These are phyloP conservation scores for Chaenodraco wilsoni DNA, from an alignment of 2,797 vertebrate species.

Conservation along the genomic window DNA sequence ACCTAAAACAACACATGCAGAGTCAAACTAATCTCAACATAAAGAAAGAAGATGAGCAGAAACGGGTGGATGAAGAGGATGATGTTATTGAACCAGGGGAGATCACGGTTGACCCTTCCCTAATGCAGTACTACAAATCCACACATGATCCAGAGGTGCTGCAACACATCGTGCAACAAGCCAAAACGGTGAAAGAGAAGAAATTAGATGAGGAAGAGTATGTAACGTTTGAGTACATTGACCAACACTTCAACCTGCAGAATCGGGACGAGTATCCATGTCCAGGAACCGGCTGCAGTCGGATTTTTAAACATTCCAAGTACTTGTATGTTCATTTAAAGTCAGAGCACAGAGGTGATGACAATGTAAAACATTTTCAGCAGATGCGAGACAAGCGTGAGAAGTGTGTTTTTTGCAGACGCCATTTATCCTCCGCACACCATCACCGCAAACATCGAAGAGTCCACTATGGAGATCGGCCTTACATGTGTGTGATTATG, in stretches of 20 bases:
- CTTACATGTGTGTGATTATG: slow-evolving; percentile 91
- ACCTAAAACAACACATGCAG: slow-evolving; percentile 92
- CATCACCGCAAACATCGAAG: slow-evolving; percentile 92
- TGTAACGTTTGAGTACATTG: slow-evolving; percentile 92
- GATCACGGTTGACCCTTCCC: slow-evolving; percentile 82
- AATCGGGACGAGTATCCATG: slow-evolving; percentile 95
- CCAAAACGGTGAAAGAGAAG: slow-evolving; percentile 74
- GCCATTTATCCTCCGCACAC: slow-evolving; percentile 93
- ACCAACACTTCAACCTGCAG: slow-evolving; percentile 88
- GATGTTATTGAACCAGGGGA: slow-evolving; percentile 83
- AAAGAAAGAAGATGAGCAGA: slow-evolving; percentile 79
- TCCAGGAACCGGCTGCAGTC: slow-evolving; percentile 91
- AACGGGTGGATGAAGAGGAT: slow-evolving; percentile 65
- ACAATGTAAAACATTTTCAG: slow-evolving; percentile 94
- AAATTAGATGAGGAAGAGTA: slow-evolving; percentile 80
- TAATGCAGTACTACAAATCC: slow-evolving; percentile 84
- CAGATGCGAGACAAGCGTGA: slow-evolving; percentile 95
- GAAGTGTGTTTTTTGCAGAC: slow-evolving; percentile 93
- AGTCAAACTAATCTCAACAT: slow-evolving; percentile 81
- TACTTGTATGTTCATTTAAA: slow-evolving; percentile 96
- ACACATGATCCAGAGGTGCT: slow-evolving; percentile 82
- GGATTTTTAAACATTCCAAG: slow-evolving; percentile 95
- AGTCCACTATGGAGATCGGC: slow-evolving; percentile 89
- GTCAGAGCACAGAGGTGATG: slow-evolving; percentile 91
- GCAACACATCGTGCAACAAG: slow-evolving; percentile 81